Base-by-base conservation (phyloP, 1,140 invertebrate species). In the Pseudomyrmex pallidus region DNA sequence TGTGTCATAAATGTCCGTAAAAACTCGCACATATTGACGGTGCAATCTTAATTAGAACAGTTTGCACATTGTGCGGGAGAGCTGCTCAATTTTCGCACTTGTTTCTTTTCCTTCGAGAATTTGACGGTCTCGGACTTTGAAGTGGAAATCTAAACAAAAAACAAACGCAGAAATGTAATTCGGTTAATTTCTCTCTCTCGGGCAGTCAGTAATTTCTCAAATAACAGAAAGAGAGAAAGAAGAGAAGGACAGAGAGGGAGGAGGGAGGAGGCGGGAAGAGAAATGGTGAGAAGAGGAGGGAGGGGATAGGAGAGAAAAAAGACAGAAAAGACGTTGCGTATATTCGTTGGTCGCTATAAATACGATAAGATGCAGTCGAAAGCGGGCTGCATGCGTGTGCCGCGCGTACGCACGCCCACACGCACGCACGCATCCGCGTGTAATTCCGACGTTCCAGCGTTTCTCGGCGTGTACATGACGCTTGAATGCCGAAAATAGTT, bases 401-500 rank as follows among this genome's bases (percentile, higher is more conserved):
- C 13, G 35, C 5, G 35, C 48, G 62, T 35, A 62, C 50, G 50
- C 17, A 35, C 44, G 44, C 20, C 25, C 76, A 17, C 54, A n/a
- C 64, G 50, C 64, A 48, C 54, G 12, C 54, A 25, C 56, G 50
- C 9, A 52, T 50, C 64, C 35, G 64, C 66, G 76, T 80, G 44
- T 80, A 70, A 80, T 80, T 80, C 66, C 76, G 54, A 80, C 76
- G 76, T 80, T 80, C 66, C 66, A 80, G 76, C 66, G 67, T 80
- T 80, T 80, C 76, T 80, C 54, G 12, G 76, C 66, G 76, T 56
- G 66, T 70, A 70, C 17, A 50, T 54, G 64, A 70, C 76, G 64
- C 64, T 68, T 70, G 76, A 80, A 80, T 80, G 76, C 76, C 76
- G 76, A 80, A 80, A 80, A 80, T 80, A 80, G 76, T 80, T 80